Base-by-base conservation (phyloP, 2,888 invertebrate species). In the Orgyia antiqua region DNA sequence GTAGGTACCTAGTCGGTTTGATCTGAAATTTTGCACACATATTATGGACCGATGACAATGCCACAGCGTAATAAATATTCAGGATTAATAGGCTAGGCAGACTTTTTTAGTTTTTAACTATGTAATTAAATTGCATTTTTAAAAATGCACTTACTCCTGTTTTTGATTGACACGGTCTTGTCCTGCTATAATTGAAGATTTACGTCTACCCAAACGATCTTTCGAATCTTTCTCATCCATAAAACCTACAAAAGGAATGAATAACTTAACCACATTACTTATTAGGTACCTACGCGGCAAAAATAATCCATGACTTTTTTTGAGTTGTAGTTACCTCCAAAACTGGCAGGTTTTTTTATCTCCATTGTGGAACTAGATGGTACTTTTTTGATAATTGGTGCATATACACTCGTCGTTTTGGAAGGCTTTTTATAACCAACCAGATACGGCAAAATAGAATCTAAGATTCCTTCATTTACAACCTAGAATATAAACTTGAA, bases 401-500 rank as follows among this genome's bases (percentile, higher is more conserved):
- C 79, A 30, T 89, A 89, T 13, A 68, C 68, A 44, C 87, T 61
- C 40, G 87, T 67, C 30, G 90, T 77, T 62, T 88, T 90, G 11
- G 68, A 41, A 1, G 90, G 89, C 40, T 86, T 87, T 38, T 76
- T 82, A 37, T 86, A 83, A 3, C 87, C 87, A 8, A 92, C 86
- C 45, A 95, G 87, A 58, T 94, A 94, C 0, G 95, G 93, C 27
- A 95, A 70, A 33, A 95, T 92, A 0, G 94, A 94, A 73, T 95
- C 95, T 27, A 95, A 71, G 37, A 95, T 88, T 7, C 95, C 95
- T 77, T 95, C 95, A 27, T 92, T 91, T 40, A 95, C 87, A 1
- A 94, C 90, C 78, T 94, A 75, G 44, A 88, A 87, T 18, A 0
- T 32, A 10, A 10, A 17, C 2, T 4, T 8, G 5, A 8, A 7